Conservation (phyloP, 2,113 vertebrate species). For the Melanostigma gelatinosum region DNA sequence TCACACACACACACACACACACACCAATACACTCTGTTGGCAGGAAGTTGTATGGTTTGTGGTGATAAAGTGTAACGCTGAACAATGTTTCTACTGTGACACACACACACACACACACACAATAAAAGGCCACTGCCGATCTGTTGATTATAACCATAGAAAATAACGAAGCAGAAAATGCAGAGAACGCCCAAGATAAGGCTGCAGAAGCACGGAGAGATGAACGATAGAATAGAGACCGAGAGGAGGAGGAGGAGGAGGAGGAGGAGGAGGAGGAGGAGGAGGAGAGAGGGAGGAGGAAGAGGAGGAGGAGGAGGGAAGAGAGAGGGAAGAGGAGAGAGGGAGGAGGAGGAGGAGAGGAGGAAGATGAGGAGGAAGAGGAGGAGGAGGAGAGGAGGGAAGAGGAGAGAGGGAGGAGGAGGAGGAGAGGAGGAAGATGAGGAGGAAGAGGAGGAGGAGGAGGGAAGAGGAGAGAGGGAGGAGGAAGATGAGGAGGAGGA, state of each 20-base stretch:
- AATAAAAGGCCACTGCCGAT: constrained; percentile 56
- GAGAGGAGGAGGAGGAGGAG: not conserved
- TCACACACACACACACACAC: constrained; percentile 16
- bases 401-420: not conserved
- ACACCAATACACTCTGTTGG: not conserved
- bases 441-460: not conserved
- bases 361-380: too few species aligned
- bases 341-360: not conserved
- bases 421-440: not conserved
- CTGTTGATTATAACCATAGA: constrained; percentile 68
- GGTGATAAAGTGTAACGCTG: constrained; percentile 51
- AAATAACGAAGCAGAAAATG: constrained; percentile 68
- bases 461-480: not conserved
- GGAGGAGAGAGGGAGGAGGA: not conserved
- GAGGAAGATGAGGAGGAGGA: too few species aligned
- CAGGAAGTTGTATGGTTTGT: constrained; percentile 70
- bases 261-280: not conserved
- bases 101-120: constrained; percentile 31
- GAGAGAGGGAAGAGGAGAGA: too few species aligned
- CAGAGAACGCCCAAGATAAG: constrained; percentile 65
- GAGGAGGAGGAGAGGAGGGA: too few species aligned
- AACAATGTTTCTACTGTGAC: constrained; percentile 52
- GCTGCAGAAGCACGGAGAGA: constrained; percentile 4
- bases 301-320: not conserved
- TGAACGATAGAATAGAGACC: constrained; percentile 34